phyloP scores from a whole-genome alignment of 2,888 invertebrate species.

The Ectemnius lituratus region DNA sequence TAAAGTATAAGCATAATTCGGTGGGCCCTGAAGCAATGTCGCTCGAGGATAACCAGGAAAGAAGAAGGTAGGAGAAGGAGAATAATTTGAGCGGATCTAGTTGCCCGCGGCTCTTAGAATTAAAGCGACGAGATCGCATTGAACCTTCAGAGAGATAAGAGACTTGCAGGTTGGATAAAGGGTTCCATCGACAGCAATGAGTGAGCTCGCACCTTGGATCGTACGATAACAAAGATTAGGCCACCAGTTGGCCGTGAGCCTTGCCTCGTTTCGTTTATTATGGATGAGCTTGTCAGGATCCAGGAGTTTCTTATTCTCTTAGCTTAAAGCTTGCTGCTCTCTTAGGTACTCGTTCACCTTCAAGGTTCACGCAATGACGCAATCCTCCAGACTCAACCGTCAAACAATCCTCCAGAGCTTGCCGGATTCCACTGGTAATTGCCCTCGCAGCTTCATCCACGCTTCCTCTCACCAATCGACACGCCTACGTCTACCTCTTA shows the following conservation, averaged over 20 bases:
- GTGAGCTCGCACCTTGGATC: constrained; percentile 26
- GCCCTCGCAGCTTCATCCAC: constrained; percentile 43
- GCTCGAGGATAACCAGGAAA: background rate
- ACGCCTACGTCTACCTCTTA: background rate
- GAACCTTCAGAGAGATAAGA: constrained; percentile 42
- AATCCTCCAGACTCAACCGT: constrained; percentile 3
- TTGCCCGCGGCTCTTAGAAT: constrained; percentile 70
- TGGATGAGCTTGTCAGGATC: constrained; percentile 47
- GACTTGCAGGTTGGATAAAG: constrained; percentile 44
- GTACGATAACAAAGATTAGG: constrained; percentile 66
- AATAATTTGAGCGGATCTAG: constrained; percentile 67
- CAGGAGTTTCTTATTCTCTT: constrained; percentile 30
- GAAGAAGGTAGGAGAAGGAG: constrained; percentile 17
- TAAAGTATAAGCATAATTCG: constrained; percentile 20
- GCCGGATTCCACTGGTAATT: constrained; percentile 65
- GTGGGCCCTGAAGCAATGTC: constrained; percentile 10
- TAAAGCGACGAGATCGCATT: constrained; percentile 55
- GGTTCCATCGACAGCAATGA: constrained; percentile 40
- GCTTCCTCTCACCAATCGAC: constrained; percentile 25
- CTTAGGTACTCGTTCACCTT: background rate
- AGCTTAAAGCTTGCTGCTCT: constrained; percentile 38
- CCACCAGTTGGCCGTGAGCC: constrained; percentile 50
- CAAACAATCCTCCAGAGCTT: constrained; percentile 44
- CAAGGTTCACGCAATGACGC: background rate
- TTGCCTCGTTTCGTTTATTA: constrained; percentile 60